phyloP scores from a whole-genome alignment of 2,888 invertebrate species.

The Euphydryas editha region DNA sequence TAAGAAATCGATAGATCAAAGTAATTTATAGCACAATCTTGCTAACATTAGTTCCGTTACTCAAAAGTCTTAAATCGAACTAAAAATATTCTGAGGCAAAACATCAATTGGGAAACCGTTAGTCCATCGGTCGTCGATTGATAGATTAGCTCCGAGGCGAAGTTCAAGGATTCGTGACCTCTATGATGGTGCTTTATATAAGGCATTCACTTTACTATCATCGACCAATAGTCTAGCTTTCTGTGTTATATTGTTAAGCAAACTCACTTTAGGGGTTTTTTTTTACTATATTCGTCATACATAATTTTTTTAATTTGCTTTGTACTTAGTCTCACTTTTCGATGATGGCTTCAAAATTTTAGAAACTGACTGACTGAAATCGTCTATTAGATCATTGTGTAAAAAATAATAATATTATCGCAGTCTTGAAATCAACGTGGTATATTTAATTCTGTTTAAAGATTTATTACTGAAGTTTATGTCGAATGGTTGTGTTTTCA shows the following conservation, averaged over 20 bases:
- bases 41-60: not conserved
- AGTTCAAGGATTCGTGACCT: constrained; percentile 30
- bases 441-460: too few species aligned
- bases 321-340: too few species aligned
- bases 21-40: not conserved
- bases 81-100: constrained; percentile 11
- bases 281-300: too few species aligned
- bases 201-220: not conserved
- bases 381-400: too few species aligned
- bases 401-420: too few species aligned
- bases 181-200: constrained; percentile 8
- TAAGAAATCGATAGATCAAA: not conserved
- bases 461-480: too few species aligned
- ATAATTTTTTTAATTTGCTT: too few species aligned
- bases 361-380: too few species aligned
- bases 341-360: too few species aligned
- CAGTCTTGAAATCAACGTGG: too few species aligned
- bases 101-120: constrained; percentile 22
- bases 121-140: constrained; percentile 18
- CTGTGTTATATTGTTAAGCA: not conserved
- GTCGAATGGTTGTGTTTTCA: too few species aligned
- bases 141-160: constrained; percentile 21
- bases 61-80: not conserved
- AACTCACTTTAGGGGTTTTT: not conserved
- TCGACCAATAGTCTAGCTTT: not conserved